Conservation (phyloP, 2,113 vertebrate species). For the Eublepharis macularius region DNA sequence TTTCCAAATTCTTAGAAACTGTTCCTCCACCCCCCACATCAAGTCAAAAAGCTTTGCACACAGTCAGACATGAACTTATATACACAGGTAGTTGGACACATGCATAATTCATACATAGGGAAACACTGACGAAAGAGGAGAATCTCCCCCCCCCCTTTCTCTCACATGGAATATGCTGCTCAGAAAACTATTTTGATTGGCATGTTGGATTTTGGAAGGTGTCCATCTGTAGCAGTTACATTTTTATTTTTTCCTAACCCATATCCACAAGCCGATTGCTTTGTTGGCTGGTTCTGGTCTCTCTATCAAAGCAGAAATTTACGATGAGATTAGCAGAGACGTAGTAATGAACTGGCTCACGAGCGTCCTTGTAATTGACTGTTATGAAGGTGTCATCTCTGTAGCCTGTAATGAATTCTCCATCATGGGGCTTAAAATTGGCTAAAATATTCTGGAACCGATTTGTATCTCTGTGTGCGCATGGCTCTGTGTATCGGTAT, state of each 20-base stretch:
- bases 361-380: constrained; percentile 67
- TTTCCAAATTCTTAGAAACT: constrained; percentile 46
- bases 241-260: constrained; percentile 49
- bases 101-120: constrained; percentile 22
- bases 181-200: constrained; percentile 51
- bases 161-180: not conserved
- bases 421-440: constrained; percentile 48
- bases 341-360: constrained; percentile 69
- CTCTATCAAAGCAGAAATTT: constrained; percentile 74
- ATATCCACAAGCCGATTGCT: constrained; percentile 60
- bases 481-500: not conserved
- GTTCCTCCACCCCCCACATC: not conserved
- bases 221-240: constrained; percentile 22
- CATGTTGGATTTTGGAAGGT: constrained; percentile 57
- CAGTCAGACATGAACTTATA: not conserved
- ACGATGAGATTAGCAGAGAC: constrained; percentile 74
- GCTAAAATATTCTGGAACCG: constrained; percentile 37
- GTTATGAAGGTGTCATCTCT: constrained; percentile 65
- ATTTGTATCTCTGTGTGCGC: not conserved
- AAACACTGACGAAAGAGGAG: not conserved
- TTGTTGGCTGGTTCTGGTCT: constrained; percentile 58
- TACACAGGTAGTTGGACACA: constrained; percentile 33
- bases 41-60: constrained; percentile 29
- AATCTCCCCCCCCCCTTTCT: too few species aligned
- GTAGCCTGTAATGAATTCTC: constrained; percentile 58